These are phyloP conservation scores for Aethes cnicana DNA, from an alignment of 2,888 invertebrate species.

Conservation along the genomic window DNA sequence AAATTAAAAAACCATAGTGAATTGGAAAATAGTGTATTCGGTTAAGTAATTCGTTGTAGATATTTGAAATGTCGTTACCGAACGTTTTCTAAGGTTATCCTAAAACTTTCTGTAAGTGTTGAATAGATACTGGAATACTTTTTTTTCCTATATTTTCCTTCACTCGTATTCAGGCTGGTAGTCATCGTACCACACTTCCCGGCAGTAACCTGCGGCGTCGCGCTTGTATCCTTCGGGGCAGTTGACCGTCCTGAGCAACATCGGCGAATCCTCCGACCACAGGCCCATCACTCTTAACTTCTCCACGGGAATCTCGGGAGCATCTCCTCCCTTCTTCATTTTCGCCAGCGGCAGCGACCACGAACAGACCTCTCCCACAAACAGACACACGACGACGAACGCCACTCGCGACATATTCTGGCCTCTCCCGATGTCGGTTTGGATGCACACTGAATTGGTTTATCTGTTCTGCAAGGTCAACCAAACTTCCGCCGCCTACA, in stretches of 20 bases:
- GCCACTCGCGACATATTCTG: slow-evolving; percentile 8
- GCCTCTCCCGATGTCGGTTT: not conserved
- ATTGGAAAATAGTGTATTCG: no score
- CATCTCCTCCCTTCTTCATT: not conserved
- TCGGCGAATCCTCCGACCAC: slow-evolving; percentile 56
- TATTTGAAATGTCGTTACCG: no score
- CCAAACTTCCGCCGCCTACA: slow-evolving; percentile 19
- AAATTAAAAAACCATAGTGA: no score
- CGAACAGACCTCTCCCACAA: not conserved
- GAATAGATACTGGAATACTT: no score
- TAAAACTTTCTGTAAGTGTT: no score
- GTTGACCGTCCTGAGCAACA: slow-evolving; percentile 27
- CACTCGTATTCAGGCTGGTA: slow-evolving; percentile 18
- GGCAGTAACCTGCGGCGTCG: slow-evolving; percentile 56
- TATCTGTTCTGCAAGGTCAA: slow-evolving; percentile 14
- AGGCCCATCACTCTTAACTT: slow-evolving; percentile 43
- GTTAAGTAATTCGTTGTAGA: no score
- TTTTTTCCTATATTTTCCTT: no score
- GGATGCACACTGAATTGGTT: slow-evolving; percentile 11
- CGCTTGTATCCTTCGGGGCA: slow-evolving; percentile 53
- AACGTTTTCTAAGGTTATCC: no score
- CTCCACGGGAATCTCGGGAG: slow-evolving; percentile 33
- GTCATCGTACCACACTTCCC: slow-evolving; percentile 65
- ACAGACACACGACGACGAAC: not conserved
- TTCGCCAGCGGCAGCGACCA: not conserved